A percentile compares a stretch with the other conserved stretches of the same genome.
Conservation (phyloP, 2,113 vertebrate genomes). For the Pelodiscus sinensis region DNA sequence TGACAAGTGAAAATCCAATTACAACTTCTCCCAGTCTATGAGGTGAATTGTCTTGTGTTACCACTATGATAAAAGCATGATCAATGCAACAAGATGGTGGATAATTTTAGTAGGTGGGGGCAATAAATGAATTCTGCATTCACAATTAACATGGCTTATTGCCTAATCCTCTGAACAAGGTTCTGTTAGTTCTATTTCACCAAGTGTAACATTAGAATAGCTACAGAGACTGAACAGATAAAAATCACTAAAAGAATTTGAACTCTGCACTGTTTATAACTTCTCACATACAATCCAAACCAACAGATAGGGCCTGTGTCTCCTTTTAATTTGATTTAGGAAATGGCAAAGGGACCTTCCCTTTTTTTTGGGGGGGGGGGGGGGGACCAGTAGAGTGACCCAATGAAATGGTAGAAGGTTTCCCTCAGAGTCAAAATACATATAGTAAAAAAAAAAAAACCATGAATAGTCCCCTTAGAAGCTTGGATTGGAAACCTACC, state of each 20-base stretch:
- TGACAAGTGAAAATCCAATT: neutral
- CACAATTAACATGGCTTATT: no score
- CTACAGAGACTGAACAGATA: neutral
- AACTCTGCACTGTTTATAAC: accelerated
- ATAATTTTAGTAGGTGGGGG: no score
- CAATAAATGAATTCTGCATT: no score
- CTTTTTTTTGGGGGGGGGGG: no score
- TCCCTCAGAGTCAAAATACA: neutral
- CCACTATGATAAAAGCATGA: neutral
- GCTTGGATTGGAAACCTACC: neutral
- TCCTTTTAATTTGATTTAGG: neutral
- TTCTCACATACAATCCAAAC: neutral
- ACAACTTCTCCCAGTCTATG: neutral
- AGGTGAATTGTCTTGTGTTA: neutral
- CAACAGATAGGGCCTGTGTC: no score
- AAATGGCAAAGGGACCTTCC: neutral
- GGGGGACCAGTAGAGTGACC: no score
- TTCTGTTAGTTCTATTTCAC: no score
- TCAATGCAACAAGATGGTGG: neutral
- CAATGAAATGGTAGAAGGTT: neutral
- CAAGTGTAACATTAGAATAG: neutral
- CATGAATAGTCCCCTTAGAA: neutral
- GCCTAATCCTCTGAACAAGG: no score
- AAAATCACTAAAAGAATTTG: neutral
- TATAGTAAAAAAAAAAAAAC: neutral